Conservation (phyloP, 2,113 vertebrate genomes). For the Sardina pilchardus region DNA sequence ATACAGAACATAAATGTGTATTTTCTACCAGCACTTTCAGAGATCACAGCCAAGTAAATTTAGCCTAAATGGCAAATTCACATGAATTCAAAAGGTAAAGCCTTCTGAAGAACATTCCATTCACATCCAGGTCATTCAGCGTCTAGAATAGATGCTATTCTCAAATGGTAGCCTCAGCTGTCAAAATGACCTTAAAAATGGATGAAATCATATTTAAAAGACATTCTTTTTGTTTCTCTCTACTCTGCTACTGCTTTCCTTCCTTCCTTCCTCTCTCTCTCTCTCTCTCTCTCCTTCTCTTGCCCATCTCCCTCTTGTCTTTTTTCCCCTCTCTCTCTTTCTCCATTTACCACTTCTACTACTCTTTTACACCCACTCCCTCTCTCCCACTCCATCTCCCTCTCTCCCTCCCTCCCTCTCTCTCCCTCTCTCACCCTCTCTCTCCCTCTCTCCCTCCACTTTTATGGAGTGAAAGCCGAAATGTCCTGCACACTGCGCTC, state of each 20-base stretch:
- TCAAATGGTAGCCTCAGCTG: neutral
- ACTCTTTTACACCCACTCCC: neutral
- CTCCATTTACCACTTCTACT: neutral
- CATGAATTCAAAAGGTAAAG: neutral
- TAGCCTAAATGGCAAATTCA: neutral
- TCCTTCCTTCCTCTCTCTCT: neutral
- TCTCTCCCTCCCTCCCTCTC: neutral
- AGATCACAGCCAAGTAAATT: neutral
- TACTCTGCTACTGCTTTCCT: neutral
- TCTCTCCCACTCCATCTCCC: neutral
- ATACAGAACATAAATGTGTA: neutral
- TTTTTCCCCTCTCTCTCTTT: neutral
- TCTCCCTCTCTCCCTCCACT: neutral
- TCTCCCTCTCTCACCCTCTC: neutral
- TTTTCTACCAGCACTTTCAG: neutral
- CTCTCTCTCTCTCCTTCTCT: neutral
- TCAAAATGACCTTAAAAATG: constrained; percentile 14
- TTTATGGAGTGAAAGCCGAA: neutral
- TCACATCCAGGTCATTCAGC: neutral
- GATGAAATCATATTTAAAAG: neutral
- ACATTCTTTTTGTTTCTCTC: neutral
- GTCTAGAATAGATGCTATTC: neutral
- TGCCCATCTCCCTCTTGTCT: too few relatives aligned
- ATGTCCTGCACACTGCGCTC: neutral
- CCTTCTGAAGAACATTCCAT: neutral